Conservation (phyloP, 1,140 invertebrate species). For the Achatina immaculata region DNA sequence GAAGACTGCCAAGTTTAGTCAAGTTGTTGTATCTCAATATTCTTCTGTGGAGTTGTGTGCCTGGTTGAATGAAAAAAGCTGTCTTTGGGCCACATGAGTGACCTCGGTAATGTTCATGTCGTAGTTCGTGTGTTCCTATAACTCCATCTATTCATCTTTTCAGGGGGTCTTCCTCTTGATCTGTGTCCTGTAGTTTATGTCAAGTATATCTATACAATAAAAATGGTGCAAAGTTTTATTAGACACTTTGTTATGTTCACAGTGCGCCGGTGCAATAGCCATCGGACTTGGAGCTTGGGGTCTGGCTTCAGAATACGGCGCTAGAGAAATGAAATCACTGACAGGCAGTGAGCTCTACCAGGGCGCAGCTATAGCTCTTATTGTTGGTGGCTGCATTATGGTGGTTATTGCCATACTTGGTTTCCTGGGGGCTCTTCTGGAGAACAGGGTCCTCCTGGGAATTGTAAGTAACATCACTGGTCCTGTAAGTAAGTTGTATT, state of each 20-base stretch:
- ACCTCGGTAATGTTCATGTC: too few species aligned
- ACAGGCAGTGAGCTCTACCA: background rate
- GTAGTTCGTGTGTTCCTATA: too few species aligned
- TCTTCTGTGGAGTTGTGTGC: too few species aligned
- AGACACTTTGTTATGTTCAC: background rate
- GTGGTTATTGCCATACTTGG: background rate
- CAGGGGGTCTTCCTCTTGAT: too few species aligned
- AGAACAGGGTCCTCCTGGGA: background rate
- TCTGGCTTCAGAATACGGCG: background rate
- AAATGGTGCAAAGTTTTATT: background rate
- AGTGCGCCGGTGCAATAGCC: too few species aligned
- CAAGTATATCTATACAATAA: background rate
- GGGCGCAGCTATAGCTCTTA: background rate
- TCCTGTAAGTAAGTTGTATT: background rate
- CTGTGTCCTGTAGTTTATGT: background rate
- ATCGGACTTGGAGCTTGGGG: too few species aligned
- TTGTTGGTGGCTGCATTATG: background rate
- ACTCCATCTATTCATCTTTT: too few species aligned
- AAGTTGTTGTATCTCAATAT: too few species aligned
- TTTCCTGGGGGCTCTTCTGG: background rate
- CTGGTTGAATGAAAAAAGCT: background rate
- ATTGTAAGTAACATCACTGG: background rate
- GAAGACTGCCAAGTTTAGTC: background rate
- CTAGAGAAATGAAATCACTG: background rate
- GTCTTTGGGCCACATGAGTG: too few species aligned